Evolutionary conservation across 2,113 vertebrate species (phyloP).

Genomic region (Murina feae): DNA sequence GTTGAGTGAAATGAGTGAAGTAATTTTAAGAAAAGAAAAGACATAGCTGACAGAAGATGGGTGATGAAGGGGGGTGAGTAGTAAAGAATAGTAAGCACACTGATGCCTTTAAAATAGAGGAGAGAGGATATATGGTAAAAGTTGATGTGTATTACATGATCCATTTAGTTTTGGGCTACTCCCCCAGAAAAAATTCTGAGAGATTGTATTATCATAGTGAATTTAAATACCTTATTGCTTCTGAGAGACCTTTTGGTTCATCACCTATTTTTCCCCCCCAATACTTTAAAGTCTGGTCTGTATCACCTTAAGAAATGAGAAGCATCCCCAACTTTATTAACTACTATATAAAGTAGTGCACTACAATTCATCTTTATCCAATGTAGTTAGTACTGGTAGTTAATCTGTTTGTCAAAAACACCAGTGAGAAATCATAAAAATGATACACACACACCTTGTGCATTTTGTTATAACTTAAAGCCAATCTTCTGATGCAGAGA

Average conservation of each 20-base stretch:
- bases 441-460: not conserved
- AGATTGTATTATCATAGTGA: not conserved
- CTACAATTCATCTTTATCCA: slow-evolving; percentile 12
- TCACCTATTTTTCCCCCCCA: not conserved
- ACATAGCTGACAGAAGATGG: not conserved
- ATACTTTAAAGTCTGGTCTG: not conserved
- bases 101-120: not conserved
- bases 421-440: slow-evolving; percentile 17
- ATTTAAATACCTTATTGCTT: not conserved
- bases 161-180: not conserved
- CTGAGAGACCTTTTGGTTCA: not conserved
- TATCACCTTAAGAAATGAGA: not conserved
- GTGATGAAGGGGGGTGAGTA: not conserved
- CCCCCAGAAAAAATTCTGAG: not conserved
- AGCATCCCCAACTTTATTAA: not conserved
- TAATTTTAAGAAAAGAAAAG: not conserved
- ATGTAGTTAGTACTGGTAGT: not conserved
- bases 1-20: not conserved
- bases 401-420: slow-evolving; percentile 17
- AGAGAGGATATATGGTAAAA: not conserved
- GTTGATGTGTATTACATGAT: not conserved
- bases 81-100: accelerated
- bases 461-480: slow-evolving; percentile 40
- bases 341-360: not conserved
- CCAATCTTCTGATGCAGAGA: not conserved